These are phyloP conservation scores for Charadrius vociferus DNA, from an alignment of 2,113 vertebrate genomes.

Conservation along the genomic window DNA sequence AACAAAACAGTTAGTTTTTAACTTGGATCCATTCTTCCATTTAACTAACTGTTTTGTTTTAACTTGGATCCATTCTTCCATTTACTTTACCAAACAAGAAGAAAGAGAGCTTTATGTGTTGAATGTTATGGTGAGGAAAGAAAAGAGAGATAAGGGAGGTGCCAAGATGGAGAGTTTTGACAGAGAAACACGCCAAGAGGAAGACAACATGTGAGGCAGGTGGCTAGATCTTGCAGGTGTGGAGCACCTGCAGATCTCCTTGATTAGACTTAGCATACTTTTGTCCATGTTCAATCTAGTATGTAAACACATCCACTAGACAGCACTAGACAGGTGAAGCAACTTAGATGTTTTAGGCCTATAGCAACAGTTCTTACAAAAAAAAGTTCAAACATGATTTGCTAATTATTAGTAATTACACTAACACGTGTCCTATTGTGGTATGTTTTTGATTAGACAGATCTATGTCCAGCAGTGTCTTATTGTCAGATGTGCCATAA, in stretches of 20 bases:
- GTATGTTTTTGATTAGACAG: not conserved
- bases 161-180: not conserved
- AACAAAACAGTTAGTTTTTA: not conserved
- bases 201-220: not conserved
- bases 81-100: not conserved
- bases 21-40: too few species aligned
- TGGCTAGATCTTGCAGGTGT: not conserved
- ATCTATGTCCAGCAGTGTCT: not conserved
- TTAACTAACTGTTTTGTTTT: too few species aligned
- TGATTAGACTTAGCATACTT: too few species aligned
- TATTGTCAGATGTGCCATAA: not conserved
- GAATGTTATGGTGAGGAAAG: not conserved
- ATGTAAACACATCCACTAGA: not conserved
- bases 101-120: not conserved
- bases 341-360: not conserved
- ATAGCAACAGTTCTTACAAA: not conserved
- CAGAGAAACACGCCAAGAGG: not conserved
- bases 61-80: not conserved
- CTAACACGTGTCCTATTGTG: accelerated
- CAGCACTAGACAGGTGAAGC: not conserved
- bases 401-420: not conserved
- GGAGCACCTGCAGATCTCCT: not conserved
- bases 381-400: not conserved
- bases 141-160: not conserved
- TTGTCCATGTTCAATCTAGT: too few species aligned